Evolutionary conservation across 2,888 invertebrate species (phyloP).

Genomic region (Merodon equestris): DNA sequence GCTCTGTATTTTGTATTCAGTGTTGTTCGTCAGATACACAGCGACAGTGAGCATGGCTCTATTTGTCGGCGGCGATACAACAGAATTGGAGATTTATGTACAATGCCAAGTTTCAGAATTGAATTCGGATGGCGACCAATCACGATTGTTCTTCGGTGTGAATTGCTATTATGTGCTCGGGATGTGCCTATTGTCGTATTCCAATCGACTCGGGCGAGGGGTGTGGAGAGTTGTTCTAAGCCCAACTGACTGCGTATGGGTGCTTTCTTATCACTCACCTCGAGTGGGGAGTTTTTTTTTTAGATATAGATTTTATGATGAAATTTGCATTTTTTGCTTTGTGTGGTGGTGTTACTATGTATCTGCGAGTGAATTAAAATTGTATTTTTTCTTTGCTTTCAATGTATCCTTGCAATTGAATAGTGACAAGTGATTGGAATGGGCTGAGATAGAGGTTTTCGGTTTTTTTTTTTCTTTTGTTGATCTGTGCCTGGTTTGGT

Average conservation of each 20-base stretch:
- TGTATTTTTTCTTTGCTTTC: slow-evolving; percentile 45
- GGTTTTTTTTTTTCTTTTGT: neutral
- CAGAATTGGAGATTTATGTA: slow-evolving; percentile 42
- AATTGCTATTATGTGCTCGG: slow-evolving; percentile 70
- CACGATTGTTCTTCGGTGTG: slow-evolving; percentile 78
- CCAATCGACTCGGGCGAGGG: neutral
- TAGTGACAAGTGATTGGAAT: slow-evolving; percentile 65
- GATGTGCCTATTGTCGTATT: slow-evolving; percentile 41
- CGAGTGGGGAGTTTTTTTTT: neutral
- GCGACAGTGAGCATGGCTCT: slow-evolving; percentile 16
- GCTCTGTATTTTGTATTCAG: slow-evolving; percentile 70
- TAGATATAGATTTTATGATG: slow-evolving; percentile 17
- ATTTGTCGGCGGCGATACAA: slow-evolving; percentile 8
- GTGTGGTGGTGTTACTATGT: slow-evolving; percentile 5
- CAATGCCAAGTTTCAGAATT: slow-evolving; percentile 68
- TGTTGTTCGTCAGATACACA: slow-evolving; percentile 54
- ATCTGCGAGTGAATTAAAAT: slow-evolving; percentile 40
- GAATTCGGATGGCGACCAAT: slow-evolving; percentile 74
- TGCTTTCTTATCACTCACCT: slow-evolving; percentile 6
- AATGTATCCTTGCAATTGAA: slow-evolving; percentile 62
- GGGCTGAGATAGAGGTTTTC: slow-evolving; percentile 25
- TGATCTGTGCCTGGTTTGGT: no score
- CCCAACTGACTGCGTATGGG: neutral
- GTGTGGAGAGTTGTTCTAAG: slow-evolving; percentile 13
- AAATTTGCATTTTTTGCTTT: slow-evolving; percentile 48